These are phyloP conservation scores for Acanthosepion lycidas DNA, from an alignment of 2,888 invertebrate species.

Conservation along the genomic window DNA sequence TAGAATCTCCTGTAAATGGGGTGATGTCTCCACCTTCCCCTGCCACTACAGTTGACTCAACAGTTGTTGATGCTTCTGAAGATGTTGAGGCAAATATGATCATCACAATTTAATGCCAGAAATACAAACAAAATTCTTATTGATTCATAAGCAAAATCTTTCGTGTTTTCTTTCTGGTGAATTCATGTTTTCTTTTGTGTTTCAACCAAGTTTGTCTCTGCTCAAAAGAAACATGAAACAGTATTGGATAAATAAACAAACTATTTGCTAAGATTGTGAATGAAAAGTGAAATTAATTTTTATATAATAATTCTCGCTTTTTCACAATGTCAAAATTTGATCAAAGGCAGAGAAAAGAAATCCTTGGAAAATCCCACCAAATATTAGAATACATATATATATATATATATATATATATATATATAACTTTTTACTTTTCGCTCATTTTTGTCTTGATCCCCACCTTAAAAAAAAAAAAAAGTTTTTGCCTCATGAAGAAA, in stretches of 20 bases:
- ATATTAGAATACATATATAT: not conserved
- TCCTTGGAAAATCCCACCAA: too few species aligned
- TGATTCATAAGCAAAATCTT: not conserved
- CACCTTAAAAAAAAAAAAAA: too few species aligned
- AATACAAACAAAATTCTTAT: not conserved
- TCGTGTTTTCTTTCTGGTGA: not conserved
- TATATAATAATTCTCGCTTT: not conserved
- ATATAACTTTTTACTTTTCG: not conserved
- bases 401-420: too few species aligned
- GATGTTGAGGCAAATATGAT: slow-evolving; percentile 41
- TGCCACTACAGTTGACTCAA: not conserved
- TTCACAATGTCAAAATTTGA: not conserved
- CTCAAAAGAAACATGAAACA: not conserved
- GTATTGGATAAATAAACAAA: not conserved
- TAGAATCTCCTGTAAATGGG: slow-evolving; percentile 5
- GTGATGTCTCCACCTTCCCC: not conserved
- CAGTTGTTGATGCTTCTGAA: not conserved
- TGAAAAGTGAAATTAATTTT: not conserved
- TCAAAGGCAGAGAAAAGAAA: not conserved
- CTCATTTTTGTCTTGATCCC: not conserved
- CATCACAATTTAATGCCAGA: not conserved
- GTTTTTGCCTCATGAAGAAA: too few species aligned
- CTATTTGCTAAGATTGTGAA: not conserved
- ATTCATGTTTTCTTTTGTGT: not conserved
- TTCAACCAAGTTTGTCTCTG: not conserved